Conservation (phyloP, 2,888 invertebrate species). For the Chironomus riparius region DNA sequence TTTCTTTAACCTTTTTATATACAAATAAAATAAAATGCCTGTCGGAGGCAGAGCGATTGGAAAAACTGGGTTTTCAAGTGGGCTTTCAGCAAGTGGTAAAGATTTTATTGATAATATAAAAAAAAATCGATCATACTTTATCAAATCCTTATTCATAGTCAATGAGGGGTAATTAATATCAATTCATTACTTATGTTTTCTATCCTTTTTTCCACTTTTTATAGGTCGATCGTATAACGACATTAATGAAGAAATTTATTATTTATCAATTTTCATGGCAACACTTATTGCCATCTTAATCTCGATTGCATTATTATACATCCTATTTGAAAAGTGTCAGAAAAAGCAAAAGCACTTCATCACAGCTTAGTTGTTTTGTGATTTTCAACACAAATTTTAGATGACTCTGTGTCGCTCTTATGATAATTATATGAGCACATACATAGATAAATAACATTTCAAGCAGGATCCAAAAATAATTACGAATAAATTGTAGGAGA, state of each 20-base stretch:
- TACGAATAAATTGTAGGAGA: too few species aligned
- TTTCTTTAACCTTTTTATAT: too few species aligned
- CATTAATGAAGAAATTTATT: slow-evolving; percentile 17
- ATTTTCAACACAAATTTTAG: too few species aligned
- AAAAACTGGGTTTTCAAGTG: not conserved
- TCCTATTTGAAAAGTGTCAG: slow-evolving; percentile 17
- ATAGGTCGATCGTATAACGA: slow-evolving; percentile 14
- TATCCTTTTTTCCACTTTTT: too few species aligned
- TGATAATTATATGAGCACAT: too few species aligned
- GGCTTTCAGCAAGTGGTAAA: not conserved
- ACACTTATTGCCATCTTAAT: not conserved
- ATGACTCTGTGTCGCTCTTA: too few species aligned
- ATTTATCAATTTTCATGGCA: slow-evolving; percentile 11
- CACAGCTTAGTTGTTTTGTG: not conserved
- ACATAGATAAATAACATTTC: too few species aligned
- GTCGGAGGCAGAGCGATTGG: not conserved
- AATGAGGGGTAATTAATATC: not conserved
- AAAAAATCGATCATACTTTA: not conserved
- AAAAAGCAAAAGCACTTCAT: slow-evolving; percentile 18
- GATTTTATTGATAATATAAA: not conserved
- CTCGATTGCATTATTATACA: not conserved
- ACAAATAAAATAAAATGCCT: not conserved
- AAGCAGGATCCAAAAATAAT: too few species aligned
- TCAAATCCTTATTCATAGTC: not conserved
- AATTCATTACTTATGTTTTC: not conserved